Base-by-base conservation (phyloP, 2,113 vertebrate species). In the Lophochroa leadbeateri region DNA sequence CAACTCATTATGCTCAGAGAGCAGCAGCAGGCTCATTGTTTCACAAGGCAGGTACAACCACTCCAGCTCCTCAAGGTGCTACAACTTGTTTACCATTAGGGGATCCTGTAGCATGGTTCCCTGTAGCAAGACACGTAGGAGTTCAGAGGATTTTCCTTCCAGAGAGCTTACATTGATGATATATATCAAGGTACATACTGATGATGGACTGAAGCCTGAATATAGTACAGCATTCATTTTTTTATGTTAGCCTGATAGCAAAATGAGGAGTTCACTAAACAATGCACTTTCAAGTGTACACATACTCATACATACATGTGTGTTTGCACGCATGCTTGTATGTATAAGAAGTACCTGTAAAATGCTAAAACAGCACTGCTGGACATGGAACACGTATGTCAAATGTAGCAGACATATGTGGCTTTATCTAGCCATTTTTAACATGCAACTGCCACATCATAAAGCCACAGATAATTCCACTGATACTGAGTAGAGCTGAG, bases 61-160 rank as follows among this genome's bases (percentile, higher is more conserved):
- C 67, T 80, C 70, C 75, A 53, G 35, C 61, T 82, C 63, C 53
- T 92, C 67, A 20, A 44, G 78, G 79, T 60, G 71, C 85, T 82
- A 28, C 52, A 82, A 71, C 78, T 82, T 55, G 65, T 90, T 95
- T 94, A 79, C 49, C 37, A 33, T 33, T 44, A 57, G 17, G 44
- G 28, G 9, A 65, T 44, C 46, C 44, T 31, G 31, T 52, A 50
- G 77, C 7, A 4, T 44, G n/a, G 29, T 67, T 87, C 47, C 50
- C 43, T 0, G 0, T 67, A 63, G 78, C 78, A 60, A 35, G n/a
- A 52, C 9, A 60, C 1, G 35, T 88, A 63, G 75, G 88, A 90
- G 88, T 93, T 92, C 78, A 94, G 91, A 95, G 31, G 53, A 44
- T 92, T 93, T 93, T 46, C n/a, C 63, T 77, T 90, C 76, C 0